Conservation (phyloP, 2,888 invertebrate genomes). For the Timema podura region DNA sequence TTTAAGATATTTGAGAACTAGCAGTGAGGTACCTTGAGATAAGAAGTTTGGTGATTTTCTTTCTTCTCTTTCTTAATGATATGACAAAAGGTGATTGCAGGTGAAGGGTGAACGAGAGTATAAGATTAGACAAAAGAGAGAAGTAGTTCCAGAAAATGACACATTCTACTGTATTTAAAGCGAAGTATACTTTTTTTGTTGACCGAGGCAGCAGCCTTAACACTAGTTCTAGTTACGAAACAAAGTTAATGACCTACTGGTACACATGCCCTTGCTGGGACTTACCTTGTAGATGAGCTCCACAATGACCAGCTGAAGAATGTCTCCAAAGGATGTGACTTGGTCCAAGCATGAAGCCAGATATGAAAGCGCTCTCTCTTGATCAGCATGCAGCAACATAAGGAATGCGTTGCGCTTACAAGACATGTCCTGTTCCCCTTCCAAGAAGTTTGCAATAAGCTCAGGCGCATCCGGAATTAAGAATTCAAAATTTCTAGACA, state of each 20-base stretch:
- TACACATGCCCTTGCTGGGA: slow-evolving; percentile 6
- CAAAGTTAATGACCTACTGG: not conserved
- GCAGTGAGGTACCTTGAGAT: too few relatives aligned
- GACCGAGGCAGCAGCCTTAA: not conserved
- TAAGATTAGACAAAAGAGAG: too few relatives aligned
- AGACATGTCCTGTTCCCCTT: slow-evolving; percentile 97
- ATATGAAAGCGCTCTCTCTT: slow-evolving; percentile 89
- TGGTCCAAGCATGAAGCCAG: slow-evolving; percentile 90
- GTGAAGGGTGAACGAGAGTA: too few relatives aligned
- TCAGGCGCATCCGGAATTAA: slow-evolving; percentile 99
- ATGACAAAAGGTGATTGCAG: too few relatives aligned
- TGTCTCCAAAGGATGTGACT: slow-evolving; percentile 93
- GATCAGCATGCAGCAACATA: slow-evolving; percentile 96
- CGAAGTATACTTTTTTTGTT: too few relatives aligned
- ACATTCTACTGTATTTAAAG: too few relatives aligned
- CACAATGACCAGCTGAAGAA: slow-evolving; percentile 95
- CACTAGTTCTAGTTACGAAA: not conserved
- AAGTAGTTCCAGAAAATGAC: too few relatives aligned
- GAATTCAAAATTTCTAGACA: slow-evolving; percentile 87
- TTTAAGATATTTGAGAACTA: too few relatives aligned
- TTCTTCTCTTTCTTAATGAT: too few relatives aligned
- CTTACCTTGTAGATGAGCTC: slow-evolving; percentile 95
- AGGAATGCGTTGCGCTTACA: slow-evolving; percentile 98
- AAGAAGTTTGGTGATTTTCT: too few relatives aligned
- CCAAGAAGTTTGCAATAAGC: slow-evolving; percentile 88